Percentiles rank a stretch among this genome's conserved stretches.
These are phyloP conservation scores for Micrasema minimum DNA, from an alignment of 1,140 invertebrate genomes.

Conservation along the genomic window DNA sequence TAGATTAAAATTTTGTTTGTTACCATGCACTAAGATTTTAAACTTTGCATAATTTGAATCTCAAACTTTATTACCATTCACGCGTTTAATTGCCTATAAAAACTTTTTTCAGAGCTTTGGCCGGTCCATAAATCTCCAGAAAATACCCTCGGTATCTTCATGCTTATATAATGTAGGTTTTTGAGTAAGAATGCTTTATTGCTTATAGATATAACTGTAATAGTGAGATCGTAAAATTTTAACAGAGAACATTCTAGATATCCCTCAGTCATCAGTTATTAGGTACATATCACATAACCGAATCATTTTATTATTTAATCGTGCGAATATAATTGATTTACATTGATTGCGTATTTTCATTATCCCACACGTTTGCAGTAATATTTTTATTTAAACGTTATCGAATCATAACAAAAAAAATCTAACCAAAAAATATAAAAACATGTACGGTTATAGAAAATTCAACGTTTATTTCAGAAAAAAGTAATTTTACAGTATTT, in stretches of 20 bases:
- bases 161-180: constrained; percentile 2
- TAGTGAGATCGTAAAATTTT: constrained; percentile 12
- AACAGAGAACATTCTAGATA: background rate
- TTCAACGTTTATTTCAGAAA: no score
- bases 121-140: background rate
- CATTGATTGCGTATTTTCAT: background rate
- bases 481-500: no score
- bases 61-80: no score
- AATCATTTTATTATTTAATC: background rate
- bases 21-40: no score
- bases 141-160: background rate
- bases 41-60: no score
- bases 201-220: constrained; percentile 25
- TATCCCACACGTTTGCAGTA: no score
- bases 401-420: no score
- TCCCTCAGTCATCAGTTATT: no score
- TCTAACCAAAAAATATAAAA: no score
- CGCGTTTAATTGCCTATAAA: constrained; percentile 4
- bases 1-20: no score
- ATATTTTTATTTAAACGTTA: no score
- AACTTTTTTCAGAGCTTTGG: background rate
- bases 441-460: no score
- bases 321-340: background rate
- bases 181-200: constrained; percentile 9
- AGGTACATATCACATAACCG: background rate